Percentiles rank a stretch among this genome's conserved stretches.
Conservation (phyloP, 2,113 vertebrate genomes). For the Conger conger region DNA sequence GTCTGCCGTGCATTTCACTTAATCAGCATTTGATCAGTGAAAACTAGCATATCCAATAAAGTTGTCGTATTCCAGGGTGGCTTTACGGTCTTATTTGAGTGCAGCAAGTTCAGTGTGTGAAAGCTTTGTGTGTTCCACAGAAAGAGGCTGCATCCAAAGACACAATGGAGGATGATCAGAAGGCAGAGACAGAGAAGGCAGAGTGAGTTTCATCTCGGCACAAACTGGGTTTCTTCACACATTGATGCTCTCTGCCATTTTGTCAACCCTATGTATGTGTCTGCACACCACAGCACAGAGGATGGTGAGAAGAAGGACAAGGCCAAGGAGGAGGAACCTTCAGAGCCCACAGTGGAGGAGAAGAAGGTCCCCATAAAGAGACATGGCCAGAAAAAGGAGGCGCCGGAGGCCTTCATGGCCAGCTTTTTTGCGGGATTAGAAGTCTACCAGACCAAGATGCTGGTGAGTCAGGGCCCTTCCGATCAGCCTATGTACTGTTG, state of each 20-base stretch:
- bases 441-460: constrained; percentile 92
- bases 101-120: too few species aligned
- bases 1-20: background rate
- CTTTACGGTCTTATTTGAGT: too few species aligned
- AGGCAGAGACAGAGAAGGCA: constrained; percentile 85
- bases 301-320: constrained; percentile 90
- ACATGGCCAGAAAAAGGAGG: constrained; percentile 77
- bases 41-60: too few species aligned
- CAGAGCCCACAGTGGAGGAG: constrained; percentile 60
- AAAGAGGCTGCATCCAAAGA: constrained; percentile 80
- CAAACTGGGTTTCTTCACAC: background rate
- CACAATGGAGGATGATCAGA: constrained; percentile 72
- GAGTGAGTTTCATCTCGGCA: constrained; percentile 78
- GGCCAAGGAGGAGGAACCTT: constrained; percentile 71
- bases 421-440: constrained; percentile 91
- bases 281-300: constrained; percentile 73
- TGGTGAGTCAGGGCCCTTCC: constrained; percentile 70
- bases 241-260: background rate
- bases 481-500: background rate
- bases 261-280: background rate
- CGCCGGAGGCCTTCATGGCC: constrained; percentile 86
- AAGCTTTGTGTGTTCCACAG: constrained; percentile 51
- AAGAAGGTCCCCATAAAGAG: constrained; percentile 79
- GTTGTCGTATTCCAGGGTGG: too few species aligned
- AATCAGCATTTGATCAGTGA: background rate